phyloP scores from a whole-genome alignment of 1,140 invertebrate genomes.

The Pseudachorutes palmiensis region DNA sequence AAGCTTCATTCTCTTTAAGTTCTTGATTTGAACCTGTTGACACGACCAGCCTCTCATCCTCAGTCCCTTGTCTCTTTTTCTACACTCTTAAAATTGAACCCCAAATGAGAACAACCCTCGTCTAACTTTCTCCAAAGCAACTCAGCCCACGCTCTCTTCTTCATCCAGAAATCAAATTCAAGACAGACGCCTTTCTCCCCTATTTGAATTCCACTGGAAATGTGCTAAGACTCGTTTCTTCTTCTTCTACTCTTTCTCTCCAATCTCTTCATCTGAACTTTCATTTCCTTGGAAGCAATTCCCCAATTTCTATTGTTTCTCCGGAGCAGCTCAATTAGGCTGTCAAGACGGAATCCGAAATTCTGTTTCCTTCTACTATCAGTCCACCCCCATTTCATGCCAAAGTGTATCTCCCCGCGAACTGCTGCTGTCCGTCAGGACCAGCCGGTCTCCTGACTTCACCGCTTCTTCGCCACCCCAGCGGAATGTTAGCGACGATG shows the following conservation, averaged over 20 bases:
- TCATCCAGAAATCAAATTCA: no score
- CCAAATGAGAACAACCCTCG: no score
- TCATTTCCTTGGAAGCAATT: no score
- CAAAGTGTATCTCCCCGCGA: conserved; percentile 39
- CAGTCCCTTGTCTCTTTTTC: no score
- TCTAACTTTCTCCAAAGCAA: background rate
- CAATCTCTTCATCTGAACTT: no score
- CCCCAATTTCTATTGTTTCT: conserved; percentile 10
- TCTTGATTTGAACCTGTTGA: conserved; percentile 29
- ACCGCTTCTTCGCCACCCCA: conserved; percentile 33
- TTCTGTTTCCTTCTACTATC: conserved; percentile 33
- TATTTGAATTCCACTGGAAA: no score
- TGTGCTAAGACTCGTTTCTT: no score
- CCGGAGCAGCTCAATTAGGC: background rate
- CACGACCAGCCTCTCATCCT: background rate
- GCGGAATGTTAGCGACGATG: conserved; percentile 38
- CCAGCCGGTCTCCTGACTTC: conserved; percentile 37
- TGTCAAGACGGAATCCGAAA: conserved; percentile 38
- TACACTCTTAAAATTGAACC: no score
- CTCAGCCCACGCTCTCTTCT: background rate
- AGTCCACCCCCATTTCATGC: conserved; percentile 37
- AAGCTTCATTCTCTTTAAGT: conserved; percentile 17
- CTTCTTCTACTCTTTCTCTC: no score
- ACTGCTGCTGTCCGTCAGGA: conserved; percentile 37
- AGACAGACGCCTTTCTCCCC: no score